phyloP scores from a whole-genome alignment of 1,140 invertebrate genomes.

The Agraylea sexmaculata region DNA sequence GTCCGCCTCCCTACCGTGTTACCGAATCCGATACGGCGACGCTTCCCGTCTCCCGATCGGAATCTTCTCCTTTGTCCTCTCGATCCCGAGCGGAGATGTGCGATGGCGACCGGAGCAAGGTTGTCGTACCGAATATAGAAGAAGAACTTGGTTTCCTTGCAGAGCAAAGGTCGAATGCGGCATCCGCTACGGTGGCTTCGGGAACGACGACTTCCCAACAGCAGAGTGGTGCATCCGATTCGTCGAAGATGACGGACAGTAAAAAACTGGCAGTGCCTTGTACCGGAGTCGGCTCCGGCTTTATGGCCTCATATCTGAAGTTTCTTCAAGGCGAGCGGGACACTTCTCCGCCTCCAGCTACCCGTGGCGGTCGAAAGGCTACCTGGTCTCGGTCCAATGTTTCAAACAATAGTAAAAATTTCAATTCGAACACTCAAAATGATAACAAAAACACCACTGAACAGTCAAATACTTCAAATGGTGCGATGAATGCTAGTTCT shows the following conservation, averaged over 20 bases:
- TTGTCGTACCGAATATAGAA: conserved; percentile 75
- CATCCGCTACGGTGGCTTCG: conserved; percentile 39
- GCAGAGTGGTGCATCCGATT: conserved; percentile 33
- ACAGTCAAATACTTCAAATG: conserved; percentile 29
- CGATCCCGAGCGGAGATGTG: conserved; percentile 41
- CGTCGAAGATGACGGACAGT: conserved; percentile 39
- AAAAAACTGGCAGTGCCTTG: conserved; percentile 42
- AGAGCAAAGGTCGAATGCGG: conserved; percentile 44
- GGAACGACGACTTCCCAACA: conserved; percentile 31
- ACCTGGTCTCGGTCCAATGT: conserved; percentile 47
- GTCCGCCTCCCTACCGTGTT: conserved; percentile 46
- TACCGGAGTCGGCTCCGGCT: conserved; percentile 56
- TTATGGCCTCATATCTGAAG: conserved; percentile 75
- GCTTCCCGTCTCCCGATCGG: too few species aligned
- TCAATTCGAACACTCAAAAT: conserved; percentile 24
- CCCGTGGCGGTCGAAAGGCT: conserved; percentile 50
- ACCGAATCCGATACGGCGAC: conserved; percentile 34
- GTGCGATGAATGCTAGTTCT: conserved; percentile 27
- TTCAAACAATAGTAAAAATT: conserved; percentile 27
- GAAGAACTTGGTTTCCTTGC: conserved; percentile 69
- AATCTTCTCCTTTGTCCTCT: conserved; percentile 39
- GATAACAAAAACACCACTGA: conserved; percentile 12
- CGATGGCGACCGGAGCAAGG: conserved; percentile 60
- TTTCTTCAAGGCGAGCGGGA: conserved; percentile 72
- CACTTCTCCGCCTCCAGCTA: conserved; percentile 58